Conservation (phyloP, 2,888 invertebrate species). For the Spilarctia lutea region DNA sequence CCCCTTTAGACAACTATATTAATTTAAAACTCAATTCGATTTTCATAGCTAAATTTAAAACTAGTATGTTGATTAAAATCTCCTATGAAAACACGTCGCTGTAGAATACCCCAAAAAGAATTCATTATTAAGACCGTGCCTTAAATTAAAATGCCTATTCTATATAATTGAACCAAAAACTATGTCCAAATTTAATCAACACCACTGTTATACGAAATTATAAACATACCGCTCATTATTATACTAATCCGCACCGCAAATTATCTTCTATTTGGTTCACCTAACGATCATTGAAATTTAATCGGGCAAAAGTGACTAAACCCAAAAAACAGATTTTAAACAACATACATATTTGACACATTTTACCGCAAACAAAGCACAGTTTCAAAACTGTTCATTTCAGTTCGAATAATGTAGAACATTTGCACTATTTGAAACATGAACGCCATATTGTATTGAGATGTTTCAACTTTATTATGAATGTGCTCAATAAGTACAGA, state of each 20-base stretch:
- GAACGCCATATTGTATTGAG: slow-evolving; percentile 33
- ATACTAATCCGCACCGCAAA: not conserved
- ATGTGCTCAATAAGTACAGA: not conserved
- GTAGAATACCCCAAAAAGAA: too few relatives aligned
- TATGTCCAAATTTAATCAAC: not conserved
- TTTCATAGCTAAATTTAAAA: too few relatives aligned
- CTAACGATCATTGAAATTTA: not conserved
- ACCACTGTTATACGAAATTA: not conserved
- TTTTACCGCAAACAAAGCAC: slow-evolving; percentile 34
- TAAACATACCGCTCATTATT: not conserved
- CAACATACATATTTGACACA: slow-evolving; percentile 36
- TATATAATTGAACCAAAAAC: not conserved
- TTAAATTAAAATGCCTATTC: not conserved
- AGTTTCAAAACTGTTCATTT: slow-evolving; percentile 18
- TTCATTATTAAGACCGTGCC: not conserved
- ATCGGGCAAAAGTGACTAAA: not conserved
- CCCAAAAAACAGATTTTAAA: slow-evolving; percentile 25
- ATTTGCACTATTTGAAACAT: slow-evolving; percentile 24
- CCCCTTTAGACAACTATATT: too few relatives aligned
- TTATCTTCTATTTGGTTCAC: not conserved
- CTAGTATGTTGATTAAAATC: too few relatives aligned
- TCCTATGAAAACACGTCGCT: too few relatives aligned
- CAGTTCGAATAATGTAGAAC: slow-evolving; percentile 31
- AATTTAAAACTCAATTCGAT: too few relatives aligned
- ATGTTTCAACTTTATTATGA: slow-evolving; percentile 23